Conservation (phyloP, 2,113 vertebrate species). For the Anguilla japonica region DNA sequence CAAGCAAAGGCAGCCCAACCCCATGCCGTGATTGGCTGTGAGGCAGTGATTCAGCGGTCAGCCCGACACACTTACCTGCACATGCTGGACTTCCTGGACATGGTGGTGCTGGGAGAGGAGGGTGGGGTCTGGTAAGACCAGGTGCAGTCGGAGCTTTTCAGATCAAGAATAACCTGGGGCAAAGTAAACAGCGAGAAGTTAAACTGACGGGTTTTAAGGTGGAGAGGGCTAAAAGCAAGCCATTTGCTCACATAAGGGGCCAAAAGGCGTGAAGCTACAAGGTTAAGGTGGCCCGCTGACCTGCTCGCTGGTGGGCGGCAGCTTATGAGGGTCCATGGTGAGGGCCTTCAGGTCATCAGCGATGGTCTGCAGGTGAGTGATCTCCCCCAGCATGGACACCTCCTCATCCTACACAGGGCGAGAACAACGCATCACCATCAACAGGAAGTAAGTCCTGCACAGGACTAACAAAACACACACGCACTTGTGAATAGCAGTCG, state of each 20-base stretch:
- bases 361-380: constrained; percentile 90
- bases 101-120: constrained; percentile 89
- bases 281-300: constrained; percentile 52
- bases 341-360: constrained; percentile 87
- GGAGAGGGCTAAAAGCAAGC: not conserved
- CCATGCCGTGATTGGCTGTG: not conserved
- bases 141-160: constrained; percentile 90
- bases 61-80: constrained; percentile 80
- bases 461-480: not conserved
- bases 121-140: constrained; percentile 94
- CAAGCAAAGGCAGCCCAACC: not conserved
- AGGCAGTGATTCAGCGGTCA: not conserved
- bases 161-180: constrained; percentile 85
- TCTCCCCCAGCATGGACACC: constrained; percentile 91
- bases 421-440: not conserved
- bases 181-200: constrained; percentile 30
- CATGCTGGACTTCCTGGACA: constrained; percentile 93
- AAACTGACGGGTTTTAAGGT: not conserved
- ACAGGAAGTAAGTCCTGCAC: not conserved
- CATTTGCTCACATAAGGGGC: not conserved
- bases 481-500: not conserved
- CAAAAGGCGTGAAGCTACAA: too few relatives aligned
- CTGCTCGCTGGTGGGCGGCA: constrained; percentile 91
- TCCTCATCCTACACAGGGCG: constrained; percentile 80
- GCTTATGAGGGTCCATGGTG: constrained; percentile 93